Conservation (phyloP, 2,113 vertebrate species). For the Gopherus evgoodei region DNA sequence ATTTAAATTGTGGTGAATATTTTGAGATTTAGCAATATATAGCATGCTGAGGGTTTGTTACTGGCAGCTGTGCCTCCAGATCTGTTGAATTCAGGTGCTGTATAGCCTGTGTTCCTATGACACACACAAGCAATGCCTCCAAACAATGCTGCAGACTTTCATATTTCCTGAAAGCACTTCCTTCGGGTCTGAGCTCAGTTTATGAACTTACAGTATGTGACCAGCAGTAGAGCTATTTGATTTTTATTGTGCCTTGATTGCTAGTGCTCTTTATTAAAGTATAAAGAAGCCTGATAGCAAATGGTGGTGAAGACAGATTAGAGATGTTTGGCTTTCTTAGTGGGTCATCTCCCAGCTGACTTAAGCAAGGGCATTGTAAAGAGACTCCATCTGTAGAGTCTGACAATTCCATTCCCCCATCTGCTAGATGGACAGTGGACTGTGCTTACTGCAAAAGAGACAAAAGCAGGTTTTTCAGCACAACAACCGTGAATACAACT, state of each 20-base stretch:
- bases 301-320: conserved; percentile 63
- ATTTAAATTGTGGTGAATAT: not conserved
- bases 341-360: conserved; percentile 70
- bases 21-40: not conserved
- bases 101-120: not conserved
- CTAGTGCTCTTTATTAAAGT: not conserved
- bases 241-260: not conserved
- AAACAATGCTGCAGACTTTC: not conserved
- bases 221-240: not conserved
- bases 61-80: fast-evolving
- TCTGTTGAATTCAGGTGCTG: not conserved
- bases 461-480: conserved; percentile 63
- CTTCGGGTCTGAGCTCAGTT: not conserved
- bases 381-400: conserved; percentile 74
- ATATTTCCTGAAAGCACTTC: not conserved
- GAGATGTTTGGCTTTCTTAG: conserved; percentile 68
- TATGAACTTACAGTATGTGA: not conserved
- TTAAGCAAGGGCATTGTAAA: conserved; percentile 65
- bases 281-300: conserved; percentile 50
- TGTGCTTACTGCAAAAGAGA: conserved; percentile 62
- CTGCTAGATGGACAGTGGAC: conserved; percentile 73
- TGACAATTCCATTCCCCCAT: conserved; percentile 63
- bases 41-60: not conserved
- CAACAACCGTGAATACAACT: conserved; percentile 46
- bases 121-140: fast-evolving